phyloP scores from a whole-genome alignment of 2,113 vertebrate species.

The Murina feae region DNA sequence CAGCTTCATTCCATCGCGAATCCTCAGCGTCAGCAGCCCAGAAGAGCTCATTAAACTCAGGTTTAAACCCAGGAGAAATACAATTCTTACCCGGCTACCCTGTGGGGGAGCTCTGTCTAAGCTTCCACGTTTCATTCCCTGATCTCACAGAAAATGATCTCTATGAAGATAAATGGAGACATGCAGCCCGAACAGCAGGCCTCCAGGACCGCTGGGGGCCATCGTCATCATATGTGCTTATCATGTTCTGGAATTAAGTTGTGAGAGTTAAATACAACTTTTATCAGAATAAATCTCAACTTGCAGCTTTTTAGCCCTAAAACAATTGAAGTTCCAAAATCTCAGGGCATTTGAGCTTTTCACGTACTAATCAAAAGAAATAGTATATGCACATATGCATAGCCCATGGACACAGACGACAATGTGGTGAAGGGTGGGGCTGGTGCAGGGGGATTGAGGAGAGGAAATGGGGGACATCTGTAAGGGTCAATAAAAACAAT shows the following conservation, averaged over 20 bases:
- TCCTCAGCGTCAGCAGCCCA: background rate
- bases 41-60: background rate
- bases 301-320: background rate
- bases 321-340: background rate
- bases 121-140: background rate
- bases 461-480: background rate
- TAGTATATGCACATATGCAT: background rate
- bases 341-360: background rate
- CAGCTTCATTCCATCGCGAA: background rate
- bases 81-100: background rate
- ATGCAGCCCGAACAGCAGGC: background rate
- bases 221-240: background rate
- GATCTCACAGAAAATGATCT: background rate
- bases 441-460: background rate
- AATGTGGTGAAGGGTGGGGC: background rate
- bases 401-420: background rate
- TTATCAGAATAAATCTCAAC: slow-evolving; percentile 26
- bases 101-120: background rate
- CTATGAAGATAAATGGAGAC: background rate
- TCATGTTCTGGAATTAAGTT: background rate
- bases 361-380: background rate
- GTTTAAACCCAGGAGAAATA: background rate
- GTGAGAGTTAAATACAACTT: background rate
- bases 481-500: background rate
- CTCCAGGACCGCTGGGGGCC: background rate